phyloP scores from a whole-genome alignment of 2,797 vertebrate species.

The Arctocebus calabarensis region DNA sequence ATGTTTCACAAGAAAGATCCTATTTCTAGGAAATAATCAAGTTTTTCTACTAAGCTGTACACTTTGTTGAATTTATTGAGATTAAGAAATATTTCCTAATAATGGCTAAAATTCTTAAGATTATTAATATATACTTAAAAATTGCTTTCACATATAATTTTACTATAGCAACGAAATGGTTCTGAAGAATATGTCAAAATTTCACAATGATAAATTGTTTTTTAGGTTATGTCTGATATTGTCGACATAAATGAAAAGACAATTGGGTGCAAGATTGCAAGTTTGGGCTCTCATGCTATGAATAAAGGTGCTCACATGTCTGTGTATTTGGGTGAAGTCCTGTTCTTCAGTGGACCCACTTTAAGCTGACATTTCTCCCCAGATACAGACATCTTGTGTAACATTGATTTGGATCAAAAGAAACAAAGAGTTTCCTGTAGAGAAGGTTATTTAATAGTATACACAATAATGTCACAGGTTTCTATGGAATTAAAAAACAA shows the following conservation, averaged over 20 bases:
- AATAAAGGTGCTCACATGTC: not conserved
- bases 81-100: conserved; percentile 34
- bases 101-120: conserved; percentile 49
- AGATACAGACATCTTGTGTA: not conserved
- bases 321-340: not conserved
- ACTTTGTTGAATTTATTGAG: conserved; percentile 4
- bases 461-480: not conserved
- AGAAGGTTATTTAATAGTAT: not conserved
- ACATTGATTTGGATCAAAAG: not conserved
- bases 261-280: not conserved
- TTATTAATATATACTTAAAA: conserved; percentile 43
- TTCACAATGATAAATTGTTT: not conserved
- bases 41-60: conserved; percentile 26
- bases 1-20: not conserved
- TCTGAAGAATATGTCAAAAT: conserved; percentile 21
- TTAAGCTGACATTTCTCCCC: not conserved
- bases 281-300: not conserved
- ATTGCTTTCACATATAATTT: not conserved
- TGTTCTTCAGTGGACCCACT: not conserved
- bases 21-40: conserved; percentile 31
- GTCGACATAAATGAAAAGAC: not conserved
- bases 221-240: not conserved
- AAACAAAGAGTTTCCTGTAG: not conserved
- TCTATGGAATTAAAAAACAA: not conserved
- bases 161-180: not conserved